Evolutionary conservation across 2,888 invertebrate genomes (phyloP).

Genomic region (Cataglyphis altisquamis): DNA sequence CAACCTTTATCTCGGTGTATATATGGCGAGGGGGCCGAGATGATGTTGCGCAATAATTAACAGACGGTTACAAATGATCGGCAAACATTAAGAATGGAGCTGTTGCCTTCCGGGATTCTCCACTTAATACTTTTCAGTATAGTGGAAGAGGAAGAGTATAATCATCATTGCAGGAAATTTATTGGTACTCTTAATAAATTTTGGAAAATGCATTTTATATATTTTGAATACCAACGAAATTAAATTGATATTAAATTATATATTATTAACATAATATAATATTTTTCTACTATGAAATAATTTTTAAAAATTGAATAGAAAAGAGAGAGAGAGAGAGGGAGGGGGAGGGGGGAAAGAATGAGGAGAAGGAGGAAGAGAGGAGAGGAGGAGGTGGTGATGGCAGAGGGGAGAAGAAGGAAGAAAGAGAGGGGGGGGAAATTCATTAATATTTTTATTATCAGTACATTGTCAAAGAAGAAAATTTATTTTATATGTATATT

Average conservation of each 20-base stretch:
- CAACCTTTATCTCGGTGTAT: slow-evolving; percentile 52
- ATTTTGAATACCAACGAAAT: slow-evolving; percentile 22
- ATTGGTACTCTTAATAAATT: slow-evolving; percentile 26
- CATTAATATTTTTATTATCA: background rate
- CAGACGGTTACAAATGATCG: slow-evolving; percentile 61
- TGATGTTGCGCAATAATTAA: slow-evolving; percentile 62
- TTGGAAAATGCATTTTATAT: slow-evolving; percentile 41
- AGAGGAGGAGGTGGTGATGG: too few species aligned
- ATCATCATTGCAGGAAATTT: slow-evolving; percentile 28
- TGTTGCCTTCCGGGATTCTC: slow-evolving; percentile 1
- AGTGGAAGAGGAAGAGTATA: slow-evolving; percentile 5
- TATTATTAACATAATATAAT: background rate
- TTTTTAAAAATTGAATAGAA: slow-evolving; percentile 18
- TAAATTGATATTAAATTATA: slow-evolving; percentile 4
- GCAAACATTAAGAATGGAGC: slow-evolving; percentile 39
- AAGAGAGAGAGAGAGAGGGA: too few species aligned
- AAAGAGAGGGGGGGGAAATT: background rate
- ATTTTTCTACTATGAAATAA: slow-evolving; percentile 13
- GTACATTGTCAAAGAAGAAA: background rate
- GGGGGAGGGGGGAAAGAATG: too few species aligned
- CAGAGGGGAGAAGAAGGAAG: too few species aligned
- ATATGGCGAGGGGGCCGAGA: background rate
- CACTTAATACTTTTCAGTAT: background rate
- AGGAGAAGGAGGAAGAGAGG: too few species aligned
- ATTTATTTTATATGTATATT: slow-evolving; percentile 5